A percentile compares a stretch with the other conserved stretches of the same genome.
Evolutionary conservation across 2,113 vertebrate species (phyloP).

Genomic region (Ciconia maguari): DNA sequence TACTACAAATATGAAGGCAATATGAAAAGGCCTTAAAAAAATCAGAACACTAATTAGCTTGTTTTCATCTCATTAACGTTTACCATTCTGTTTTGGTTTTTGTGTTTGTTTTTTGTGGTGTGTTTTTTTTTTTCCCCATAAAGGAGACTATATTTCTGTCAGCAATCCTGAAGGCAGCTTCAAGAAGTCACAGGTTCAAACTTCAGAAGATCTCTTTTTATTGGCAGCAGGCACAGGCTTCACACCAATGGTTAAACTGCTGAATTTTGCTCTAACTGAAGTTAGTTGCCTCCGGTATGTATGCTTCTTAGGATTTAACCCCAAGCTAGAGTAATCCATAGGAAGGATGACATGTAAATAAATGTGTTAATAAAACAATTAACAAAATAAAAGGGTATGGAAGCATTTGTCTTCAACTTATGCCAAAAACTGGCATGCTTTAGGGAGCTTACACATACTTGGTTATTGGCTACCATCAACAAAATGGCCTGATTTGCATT

Average conservation of each 20-base stretch:
- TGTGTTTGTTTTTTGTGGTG: background rate
- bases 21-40: background rate
- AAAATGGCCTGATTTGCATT: background rate
- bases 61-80: background rate
- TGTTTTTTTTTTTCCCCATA: background rate
- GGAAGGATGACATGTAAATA: background rate
- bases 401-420: background rate
- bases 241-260: slow-evolving; percentile 91
- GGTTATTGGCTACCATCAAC: background rate
- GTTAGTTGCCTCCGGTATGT: slow-evolving; percentile 79
- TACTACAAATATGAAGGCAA: background rate
- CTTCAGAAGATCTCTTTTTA: slow-evolving; percentile 85
- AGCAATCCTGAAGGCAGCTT: slow-evolving; percentile 89
- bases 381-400: background rate
- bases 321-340: background rate
- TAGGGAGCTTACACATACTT: background rate
- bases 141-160: slow-evolving; percentile 83
- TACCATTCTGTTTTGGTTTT: background rate
- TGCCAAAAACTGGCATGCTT: background rate
- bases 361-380: background rate
- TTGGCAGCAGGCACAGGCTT: slow-evolving; percentile 94
- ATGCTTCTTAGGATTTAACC: background rate
- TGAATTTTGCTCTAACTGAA: slow-evolving; percentile 76
- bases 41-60: background rate
- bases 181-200: slow-evolving; percentile 73